Evolutionary conservation across 1,140 invertebrate genomes (phyloP), one percentile per base, ranked within the genome.

Genomic region (Bombus affinis): DNA sequence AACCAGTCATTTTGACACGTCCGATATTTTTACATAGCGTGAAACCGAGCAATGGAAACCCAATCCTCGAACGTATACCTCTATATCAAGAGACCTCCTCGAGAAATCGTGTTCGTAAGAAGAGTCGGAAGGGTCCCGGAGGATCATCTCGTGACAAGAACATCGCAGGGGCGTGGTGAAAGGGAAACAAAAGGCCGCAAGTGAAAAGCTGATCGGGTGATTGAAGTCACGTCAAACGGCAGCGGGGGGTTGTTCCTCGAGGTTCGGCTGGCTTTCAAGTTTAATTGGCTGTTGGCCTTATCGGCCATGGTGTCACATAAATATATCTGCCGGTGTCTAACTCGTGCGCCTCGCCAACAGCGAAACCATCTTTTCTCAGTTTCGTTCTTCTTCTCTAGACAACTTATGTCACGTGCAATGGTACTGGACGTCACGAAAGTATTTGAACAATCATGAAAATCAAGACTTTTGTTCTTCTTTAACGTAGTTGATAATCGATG

Each of bases 241-340:
- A 88, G 86, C 86, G 59, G 89, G 86, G 88, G 87, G 91, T 90
- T 89, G 88, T 74, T 91, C 74, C 78, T 72, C 59, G 70, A n/a
- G 76, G 66, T 75, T 85, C 83, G 86, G 88, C 37, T 47, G 59
- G 73, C 85, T 92, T 90, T 92, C 74, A 85, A 88, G 66, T 92
- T 92, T 92, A 92, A 92, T 92, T 92, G 91, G 91, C 88, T 73
- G 82, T 66, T 89, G 73, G 62, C 68, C 83, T 90, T 92, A 92
- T 92, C 91, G 89, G 68, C 37, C 74, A 65, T 72, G 53, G 85
- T 86, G 88, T 92, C 91, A 86, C 91, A 92, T 92, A 92, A 92
- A 92, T 92, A 92, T 73, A 59, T 80, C 62, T 28, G 62, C 32
- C 28, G 44, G 65, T 85, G 59, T 86, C 65, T 68, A 57, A 68